These are phyloP conservation scores for Aplysia californica DNA, from an alignment of 1,140 invertebrate species.

Conservation along the genomic window DNA sequence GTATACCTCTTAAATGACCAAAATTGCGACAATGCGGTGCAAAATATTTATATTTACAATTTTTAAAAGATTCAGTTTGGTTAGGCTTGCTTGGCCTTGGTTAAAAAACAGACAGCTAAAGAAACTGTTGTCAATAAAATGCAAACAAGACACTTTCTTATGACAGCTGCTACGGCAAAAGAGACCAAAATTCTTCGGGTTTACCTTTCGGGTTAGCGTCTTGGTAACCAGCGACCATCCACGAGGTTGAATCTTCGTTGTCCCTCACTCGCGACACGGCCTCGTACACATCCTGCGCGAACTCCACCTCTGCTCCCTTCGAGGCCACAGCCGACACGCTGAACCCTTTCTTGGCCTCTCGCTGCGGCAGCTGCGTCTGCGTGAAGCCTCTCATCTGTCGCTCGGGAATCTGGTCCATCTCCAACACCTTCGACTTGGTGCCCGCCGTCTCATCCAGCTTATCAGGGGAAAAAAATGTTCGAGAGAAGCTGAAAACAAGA, in stretches of 20 bases:
- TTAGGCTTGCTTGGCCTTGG: no score
- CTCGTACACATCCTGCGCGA: slow-evolving; percentile 46
- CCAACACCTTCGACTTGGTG: slow-evolving; percentile 55
- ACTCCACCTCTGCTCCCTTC: slow-evolving; percentile 40
- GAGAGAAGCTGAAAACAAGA: background rate
- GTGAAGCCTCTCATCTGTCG: slow-evolving; percentile 59
- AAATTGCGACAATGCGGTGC: no score
- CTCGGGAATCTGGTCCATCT: slow-evolving; percentile 34
- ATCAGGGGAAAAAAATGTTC: background rate
- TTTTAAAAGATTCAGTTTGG: no score
- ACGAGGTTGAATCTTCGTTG: slow-evolving; percentile 37
- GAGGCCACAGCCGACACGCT: slow-evolving; percentile 33
- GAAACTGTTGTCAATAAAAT: no score
- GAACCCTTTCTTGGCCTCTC: slow-evolving; percentile 31
- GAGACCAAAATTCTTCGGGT: no score
- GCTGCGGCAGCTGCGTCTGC: slow-evolving; percentile 45
- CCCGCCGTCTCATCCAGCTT: slow-evolving; percentile 55
- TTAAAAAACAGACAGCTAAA: no score
- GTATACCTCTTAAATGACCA: no score
- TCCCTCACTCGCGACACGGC: slow-evolving; percentile 44
- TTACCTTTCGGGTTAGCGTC: slow-evolving; percentile 51
- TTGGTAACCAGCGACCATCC: slow-evolving; percentile 53
- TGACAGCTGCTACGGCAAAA: no score
- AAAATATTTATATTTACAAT: no score
- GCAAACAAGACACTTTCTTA: no score